Conservation (phyloP, 2,797 vertebrate genomes). For the Pipistrellus pipistrellus region DNA sequence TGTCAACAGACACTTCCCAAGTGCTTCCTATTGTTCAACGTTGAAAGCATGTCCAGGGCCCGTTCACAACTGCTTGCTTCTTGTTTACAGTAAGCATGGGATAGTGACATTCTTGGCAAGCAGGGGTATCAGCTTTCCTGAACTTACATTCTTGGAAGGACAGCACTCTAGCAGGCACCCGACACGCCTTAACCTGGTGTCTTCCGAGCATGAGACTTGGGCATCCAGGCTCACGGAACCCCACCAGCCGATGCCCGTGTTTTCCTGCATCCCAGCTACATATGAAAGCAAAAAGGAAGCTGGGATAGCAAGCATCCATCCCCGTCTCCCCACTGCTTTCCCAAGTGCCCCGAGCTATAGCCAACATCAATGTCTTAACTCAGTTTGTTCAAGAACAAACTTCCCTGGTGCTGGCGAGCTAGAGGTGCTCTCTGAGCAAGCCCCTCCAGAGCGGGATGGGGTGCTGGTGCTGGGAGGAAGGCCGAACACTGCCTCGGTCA, state of each 20-base stretch:
- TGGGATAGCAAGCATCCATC: rapidly evolving
- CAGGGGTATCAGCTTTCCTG: not conserved
- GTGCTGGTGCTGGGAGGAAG: not conserved
- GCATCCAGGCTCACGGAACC: not conserved
- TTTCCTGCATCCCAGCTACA: not conserved
- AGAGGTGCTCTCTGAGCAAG: not conserved
- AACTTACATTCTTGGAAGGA: not conserved
- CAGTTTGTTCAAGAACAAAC: not conserved
- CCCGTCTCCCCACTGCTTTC: not conserved
- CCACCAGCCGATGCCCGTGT: not conserved
- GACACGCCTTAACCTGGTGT: not conserved
- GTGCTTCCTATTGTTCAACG: not conserved
- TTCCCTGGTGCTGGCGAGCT: not conserved
- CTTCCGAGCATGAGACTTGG: not conserved
- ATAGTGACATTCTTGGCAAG: not conserved
- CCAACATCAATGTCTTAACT: not conserved
- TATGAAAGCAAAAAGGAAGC: not conserved
- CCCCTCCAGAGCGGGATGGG: not conserved
- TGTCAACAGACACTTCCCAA: not conserved
- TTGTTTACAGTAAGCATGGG: not conserved
- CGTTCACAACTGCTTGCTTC: not conserved
- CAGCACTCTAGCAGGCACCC: not conserved
- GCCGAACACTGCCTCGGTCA: not conserved
- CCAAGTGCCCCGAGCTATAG: not conserved
- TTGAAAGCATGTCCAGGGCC: not conserved